Evolutionary conservation across 2,797 vertebrate species (phyloP).

Genomic region (Pygocentrus nattereri): DNA sequence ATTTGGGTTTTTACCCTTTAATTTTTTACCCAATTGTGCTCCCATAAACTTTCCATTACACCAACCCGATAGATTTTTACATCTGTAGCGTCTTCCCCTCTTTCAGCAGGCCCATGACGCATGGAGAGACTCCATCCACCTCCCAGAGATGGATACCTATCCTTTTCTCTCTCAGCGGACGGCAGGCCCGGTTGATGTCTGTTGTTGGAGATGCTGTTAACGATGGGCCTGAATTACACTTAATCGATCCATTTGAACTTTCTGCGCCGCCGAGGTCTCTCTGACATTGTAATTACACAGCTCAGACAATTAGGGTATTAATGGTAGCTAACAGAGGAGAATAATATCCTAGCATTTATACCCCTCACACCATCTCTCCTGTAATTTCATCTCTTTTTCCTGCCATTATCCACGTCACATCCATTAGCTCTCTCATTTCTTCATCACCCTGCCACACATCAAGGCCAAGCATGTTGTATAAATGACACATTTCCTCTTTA

Average conservation of each 20-base stretch:
- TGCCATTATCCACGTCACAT: conserved; percentile 13
- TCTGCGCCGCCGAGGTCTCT: conserved; percentile 15
- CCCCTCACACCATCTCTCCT: conserved; percentile 8
- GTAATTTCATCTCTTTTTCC: conserved; percentile 30
- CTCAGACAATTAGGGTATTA: conserved; percentile 44
- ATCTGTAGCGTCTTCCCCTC: too few species aligned
- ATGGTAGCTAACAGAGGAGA: conserved; percentile 33
- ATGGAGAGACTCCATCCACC: too few species aligned
- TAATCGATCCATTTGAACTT: conserved; percentile 54
- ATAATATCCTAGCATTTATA: conserved; percentile 33
- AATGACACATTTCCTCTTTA: neutral
- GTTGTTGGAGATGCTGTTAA: conserved; percentile 41
- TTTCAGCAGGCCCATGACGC: too few species aligned
- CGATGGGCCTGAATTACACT: conserved; percentile 48
- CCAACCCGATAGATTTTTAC: too few species aligned
- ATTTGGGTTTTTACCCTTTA: too few species aligned
- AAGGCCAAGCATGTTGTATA: neutral
- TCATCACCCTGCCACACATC: neutral
- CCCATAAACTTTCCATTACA: too few species aligned
- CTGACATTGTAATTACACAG: conserved; percentile 51
- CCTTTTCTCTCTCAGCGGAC: neutral
- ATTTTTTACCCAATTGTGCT: too few species aligned
- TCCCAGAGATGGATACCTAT: neutral
- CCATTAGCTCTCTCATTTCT: conserved; percentile 10
- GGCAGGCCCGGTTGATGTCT: conserved; percentile 5